These are phyloP conservation scores for Brachylomia viminalis DNA, from an alignment of 2,888 invertebrate species.

Conservation along the genomic window DNA sequence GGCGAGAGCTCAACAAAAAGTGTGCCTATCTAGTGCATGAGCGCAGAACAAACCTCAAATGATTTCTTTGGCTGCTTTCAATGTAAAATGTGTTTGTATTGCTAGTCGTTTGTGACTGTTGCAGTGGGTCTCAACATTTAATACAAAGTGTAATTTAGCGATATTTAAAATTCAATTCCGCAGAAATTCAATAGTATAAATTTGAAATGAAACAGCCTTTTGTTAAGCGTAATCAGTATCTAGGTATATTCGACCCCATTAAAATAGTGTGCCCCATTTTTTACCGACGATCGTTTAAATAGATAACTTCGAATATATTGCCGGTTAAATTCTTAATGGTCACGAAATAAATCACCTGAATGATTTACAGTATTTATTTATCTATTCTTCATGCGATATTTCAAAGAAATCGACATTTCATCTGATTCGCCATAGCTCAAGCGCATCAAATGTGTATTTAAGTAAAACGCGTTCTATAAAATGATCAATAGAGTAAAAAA, in stretches of 20 bases:
- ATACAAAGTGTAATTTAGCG: slow-evolving; percentile 3
- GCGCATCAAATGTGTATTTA: slow-evolving; percentile 60
- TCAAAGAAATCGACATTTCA: slow-evolving; percentile 58
- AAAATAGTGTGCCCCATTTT: slow-evolving; percentile 51
- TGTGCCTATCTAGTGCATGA: slow-evolving; percentile 70
- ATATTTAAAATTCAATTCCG: neutral
- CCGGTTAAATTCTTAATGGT: slow-evolving; percentile 52
- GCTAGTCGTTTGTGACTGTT: slow-evolving; percentile 70
- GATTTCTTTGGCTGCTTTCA: slow-evolving; percentile 80
- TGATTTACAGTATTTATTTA: slow-evolving; percentile 54
- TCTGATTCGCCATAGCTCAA: slow-evolving; percentile 59
- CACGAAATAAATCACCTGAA: slow-evolving; percentile 65
- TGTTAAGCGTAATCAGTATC: slow-evolving; percentile 31
- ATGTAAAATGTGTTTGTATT: slow-evolving; percentile 82
- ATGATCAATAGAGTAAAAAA: slow-evolving; percentile 64
- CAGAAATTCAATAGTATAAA: neutral
- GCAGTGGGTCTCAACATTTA: slow-evolving; percentile 77
- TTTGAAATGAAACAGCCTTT: slow-evolving; percentile 32
- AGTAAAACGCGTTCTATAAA: slow-evolving; percentile 59
- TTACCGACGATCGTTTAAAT: slow-evolving; percentile 37
- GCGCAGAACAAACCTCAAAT: slow-evolving; percentile 86
- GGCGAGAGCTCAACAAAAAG: slow-evolving; percentile 84
- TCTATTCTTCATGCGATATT: slow-evolving; percentile 54
- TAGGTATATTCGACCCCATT: slow-evolving; percentile 39
- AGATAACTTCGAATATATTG: slow-evolving; percentile 30